Base-by-base conservation (phyloP, 2,113 vertebrate species). In the Columba janthina region DNA sequence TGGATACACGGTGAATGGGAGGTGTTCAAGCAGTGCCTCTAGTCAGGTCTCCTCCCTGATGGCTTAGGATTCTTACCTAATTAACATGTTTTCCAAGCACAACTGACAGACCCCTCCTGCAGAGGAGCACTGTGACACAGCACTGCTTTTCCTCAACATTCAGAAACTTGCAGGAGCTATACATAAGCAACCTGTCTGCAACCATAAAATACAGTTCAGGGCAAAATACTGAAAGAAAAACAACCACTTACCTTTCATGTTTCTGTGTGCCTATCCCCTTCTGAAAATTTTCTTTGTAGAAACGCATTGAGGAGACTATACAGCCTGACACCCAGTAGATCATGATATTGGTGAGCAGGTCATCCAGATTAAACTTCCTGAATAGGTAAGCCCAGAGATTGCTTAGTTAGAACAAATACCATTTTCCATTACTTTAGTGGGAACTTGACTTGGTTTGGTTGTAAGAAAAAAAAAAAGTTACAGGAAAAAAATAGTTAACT, bases 311-410 rank as follows among this genome's bases (percentile, higher is more conserved):
- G 46, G 98, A 85, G 42, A 97, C 81, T 3, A 98, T 97, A 64
- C 91, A 96, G 64, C 96, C 97, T 0, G 98, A 97, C 9, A 98
- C 94, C 98, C 98, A 98, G 96, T 98, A 98, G 88, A 98, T 97
- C 98, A 98, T 98, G 93, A 98, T n/a, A 29, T 97, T 98, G 80
- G 97, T 98, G 80, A 98, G 97, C 85, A 98, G 97, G 4, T 98
- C 98, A 6, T 98, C 97, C 96, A 98, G 94, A 72, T 96, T 94
- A 93, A 95, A 98, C 87, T 98, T 98, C 94, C 98, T 98, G 94
- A 34, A 65, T 6, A 83, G 69, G 36, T 36, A 79, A 93, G 21
- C 9, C 57, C 92, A 92, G 53, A 88, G 15, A 79, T 34, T 54
- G 34, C 13, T 51, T 69, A 36, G 12, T 85, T 75, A 84, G 58